Base-by-base conservation (phyloP, 2,888 invertebrate species). In the Apeira syringaria region DNA sequence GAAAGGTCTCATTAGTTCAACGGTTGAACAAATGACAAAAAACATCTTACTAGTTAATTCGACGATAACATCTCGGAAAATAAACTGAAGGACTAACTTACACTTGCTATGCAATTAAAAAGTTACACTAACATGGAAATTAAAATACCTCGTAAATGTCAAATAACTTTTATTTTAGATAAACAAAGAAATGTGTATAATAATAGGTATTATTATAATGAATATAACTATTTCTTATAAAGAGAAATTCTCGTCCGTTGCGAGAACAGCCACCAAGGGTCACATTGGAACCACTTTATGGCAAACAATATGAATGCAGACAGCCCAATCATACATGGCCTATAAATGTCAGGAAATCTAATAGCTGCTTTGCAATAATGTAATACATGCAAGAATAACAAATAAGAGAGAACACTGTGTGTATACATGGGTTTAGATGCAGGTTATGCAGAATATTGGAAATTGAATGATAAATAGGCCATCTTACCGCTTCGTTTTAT, bases 101-200 rank as follows among this genome's bases (percentile, higher is more conserved):
- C 20, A 20, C 20, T 20, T 5, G 20, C 20, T 20, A 20, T 20
- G 6, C 20, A 5, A 20, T 20, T 15, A 2, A 15, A 4, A 15
- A 15, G 4, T n/a, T n/a, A 15, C 4, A 15, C 15, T 15, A 15
- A n/a, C n/a, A n/a, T n/a, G n/a, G n/a, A 18, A 37, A 41, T 33
- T 29, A 30, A 32, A 38, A 42, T 39, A 39, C 30, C 13, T 3
- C 40, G 12, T 53, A 67, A 74, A 80, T 83, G 77, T 82, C 80
- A 86, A 64, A 86, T 85, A 86, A 85, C 82, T 84, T 86, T 86
- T 82, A 84, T 85, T 86, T 85, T 82, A 78, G 82, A 78, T 80
- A 85, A 82, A 84, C 84, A 86, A 86, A 83, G 80, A 80, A 74
- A 79, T 83, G 75, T 82, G 80, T 81, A 76, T 75, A 70, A 63